phyloP scores from a whole-genome alignment of 2,888 invertebrate genomes.

The Thelaira solivaga region DNA sequence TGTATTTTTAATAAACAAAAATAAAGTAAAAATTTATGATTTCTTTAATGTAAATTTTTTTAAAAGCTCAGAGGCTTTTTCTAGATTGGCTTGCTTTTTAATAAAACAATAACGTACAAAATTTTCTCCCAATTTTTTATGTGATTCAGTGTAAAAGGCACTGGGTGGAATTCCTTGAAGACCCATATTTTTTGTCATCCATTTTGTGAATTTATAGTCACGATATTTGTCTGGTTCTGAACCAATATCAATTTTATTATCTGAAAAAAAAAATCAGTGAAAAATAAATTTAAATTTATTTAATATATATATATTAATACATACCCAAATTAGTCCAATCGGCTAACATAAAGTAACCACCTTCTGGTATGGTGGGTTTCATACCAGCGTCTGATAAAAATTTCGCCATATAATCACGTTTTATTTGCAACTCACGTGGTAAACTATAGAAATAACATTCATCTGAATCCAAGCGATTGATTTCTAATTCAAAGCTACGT shows the following conservation, averaged over 20 bases:
- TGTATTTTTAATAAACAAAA: neutral
- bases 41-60: conserved; percentile 80
- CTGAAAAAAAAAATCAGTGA: conserved; percentile 75
- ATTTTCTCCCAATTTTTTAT: conserved; percentile 90
- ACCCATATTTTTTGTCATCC: conserved; percentile 95
- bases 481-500: conserved; percentile 90
- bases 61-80: conserved; percentile 82
- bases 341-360: conserved; percentile 98
- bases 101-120: conserved; percentile 96
- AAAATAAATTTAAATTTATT: neutral
- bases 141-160: conserved; percentile 90
- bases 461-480: conserved; percentile 82
- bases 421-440: conserved; percentile 84
- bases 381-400: conserved; percentile 88
- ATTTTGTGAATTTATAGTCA: conserved; percentile 96
- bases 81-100: conserved; percentile 88
- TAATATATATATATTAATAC: neutral
- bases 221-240: conserved; percentile 84
- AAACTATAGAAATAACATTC: conserved; percentile 91
- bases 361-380: conserved; percentile 94
- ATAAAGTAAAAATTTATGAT: conserved; percentile 3
- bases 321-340: conserved; percentile 89
- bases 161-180: conserved; percentile 93
- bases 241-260: conserved; percentile 82
- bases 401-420: conserved; percentile 88